These are phyloP conservation scores for Drosophila auraria DNA, from an alignment of 1,140 invertebrate species.

Conservation along the genomic window DNA sequence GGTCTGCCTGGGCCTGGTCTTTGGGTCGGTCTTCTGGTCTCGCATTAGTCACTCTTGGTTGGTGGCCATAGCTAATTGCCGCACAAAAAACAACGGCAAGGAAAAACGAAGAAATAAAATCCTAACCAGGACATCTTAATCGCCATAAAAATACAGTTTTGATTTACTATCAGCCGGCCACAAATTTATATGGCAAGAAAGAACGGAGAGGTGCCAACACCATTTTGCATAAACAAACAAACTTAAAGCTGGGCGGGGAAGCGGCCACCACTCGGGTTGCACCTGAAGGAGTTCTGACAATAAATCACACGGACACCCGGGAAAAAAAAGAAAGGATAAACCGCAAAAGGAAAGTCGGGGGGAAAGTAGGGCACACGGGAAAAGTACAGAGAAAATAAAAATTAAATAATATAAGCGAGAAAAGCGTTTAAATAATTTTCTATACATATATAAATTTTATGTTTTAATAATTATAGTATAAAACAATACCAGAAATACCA, in stretches of 20 bases:
- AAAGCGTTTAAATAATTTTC: too few species aligned
- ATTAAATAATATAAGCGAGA: not conserved
- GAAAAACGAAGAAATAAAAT: conserved; percentile 31
- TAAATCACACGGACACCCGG: conserved; percentile 54
- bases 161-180: conserved; percentile 59
- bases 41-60: conserved; percentile 62
- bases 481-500: too few species aligned
- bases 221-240: conserved; percentile 51
- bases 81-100: conserved; percentile 9
- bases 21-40: conserved; percentile 11
- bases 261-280: conserved; percentile 42
- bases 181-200: conserved; percentile 12
- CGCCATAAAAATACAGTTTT: conserved; percentile 73
- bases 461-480: not conserved
- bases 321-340: conserved; percentile 32
- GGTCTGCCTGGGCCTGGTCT: conserved; percentile 11
- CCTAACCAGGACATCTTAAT: conserved; percentile 71
- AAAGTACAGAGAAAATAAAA: not conserved
- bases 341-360: conserved; percentile 33
- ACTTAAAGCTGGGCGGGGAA: conserved; percentile 15
- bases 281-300: conserved; percentile 46
- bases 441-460: not conserved
- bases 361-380: conserved; percentile 36
- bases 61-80: conserved; percentile 60
- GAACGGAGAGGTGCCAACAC: conserved; percentile 63